Conservation (phyloP, 2,797 vertebrate species). For the Tapera naevia region DNA sequence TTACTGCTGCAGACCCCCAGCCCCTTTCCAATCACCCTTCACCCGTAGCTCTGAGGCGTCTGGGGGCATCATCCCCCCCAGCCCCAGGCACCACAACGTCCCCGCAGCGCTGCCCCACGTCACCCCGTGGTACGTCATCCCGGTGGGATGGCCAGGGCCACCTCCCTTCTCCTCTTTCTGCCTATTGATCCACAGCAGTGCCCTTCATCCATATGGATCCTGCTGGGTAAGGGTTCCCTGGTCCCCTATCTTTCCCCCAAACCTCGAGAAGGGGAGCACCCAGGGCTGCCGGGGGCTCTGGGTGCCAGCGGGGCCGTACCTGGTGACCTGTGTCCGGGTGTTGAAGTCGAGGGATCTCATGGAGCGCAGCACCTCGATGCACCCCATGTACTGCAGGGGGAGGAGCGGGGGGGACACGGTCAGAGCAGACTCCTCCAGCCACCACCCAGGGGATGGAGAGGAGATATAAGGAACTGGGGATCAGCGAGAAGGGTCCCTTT, state of each 20-base stretch:
- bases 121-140: not conserved
- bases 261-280: rapidly evolving
- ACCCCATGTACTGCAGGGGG: conserved; percentile 91
- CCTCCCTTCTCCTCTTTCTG: conserved; percentile 57
- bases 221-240: not conserved
- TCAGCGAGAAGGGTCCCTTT: not conserved
- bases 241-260: rapidly evolving
- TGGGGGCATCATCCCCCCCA: not conserved
- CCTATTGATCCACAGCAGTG: not conserved
- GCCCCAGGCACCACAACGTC: rapidly evolving
- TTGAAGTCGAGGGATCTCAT: conserved; percentile 97
- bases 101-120: not conserved
- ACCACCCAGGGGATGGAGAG: rapidly evolving
- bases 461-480: not conserved
- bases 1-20: not conserved
- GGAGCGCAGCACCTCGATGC: conserved; percentile 94
- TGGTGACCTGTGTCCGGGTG: conserved; percentile 95
- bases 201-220: not conserved
- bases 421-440: not conserved
- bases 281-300: rapidly evolving
- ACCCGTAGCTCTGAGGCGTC: rapidly evolving
- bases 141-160: not conserved
- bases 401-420: not conserved
- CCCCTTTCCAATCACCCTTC: not conserved
- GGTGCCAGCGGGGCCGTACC: conserved; percentile 73